Evolutionary conservation across 2,113 vertebrate genomes (phyloP).

Genomic region (Oncorhynchus kisutch): DNA sequence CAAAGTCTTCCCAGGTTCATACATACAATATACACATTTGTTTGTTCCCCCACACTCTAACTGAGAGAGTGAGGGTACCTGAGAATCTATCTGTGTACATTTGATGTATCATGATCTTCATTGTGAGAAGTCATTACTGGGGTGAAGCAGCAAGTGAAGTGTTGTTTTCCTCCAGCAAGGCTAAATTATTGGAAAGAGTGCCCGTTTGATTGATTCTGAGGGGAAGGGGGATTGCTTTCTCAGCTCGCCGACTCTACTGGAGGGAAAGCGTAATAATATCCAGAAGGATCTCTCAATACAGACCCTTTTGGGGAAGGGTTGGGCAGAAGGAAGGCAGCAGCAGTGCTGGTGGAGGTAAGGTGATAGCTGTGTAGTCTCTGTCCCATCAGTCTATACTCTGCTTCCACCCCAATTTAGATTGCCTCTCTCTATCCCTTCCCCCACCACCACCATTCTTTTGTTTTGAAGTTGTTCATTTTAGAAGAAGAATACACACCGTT

Average conservation of each 20-base stretch:
- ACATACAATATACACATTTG: background rate
- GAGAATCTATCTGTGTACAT: conserved; percentile 15
- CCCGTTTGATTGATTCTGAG: conserved; percentile 53
- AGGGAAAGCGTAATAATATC: conserved; percentile 52
- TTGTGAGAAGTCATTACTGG: conserved; percentile 48
- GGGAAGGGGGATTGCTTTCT: conserved; percentile 62
- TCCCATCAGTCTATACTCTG: background rate
- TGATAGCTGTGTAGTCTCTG: background rate
- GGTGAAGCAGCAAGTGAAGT: conserved; percentile 29
- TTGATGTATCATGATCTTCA: conserved; percentile 48
- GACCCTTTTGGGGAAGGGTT: background rate
- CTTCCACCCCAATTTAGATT: background rate
- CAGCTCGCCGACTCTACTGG: conserved; percentile 30
- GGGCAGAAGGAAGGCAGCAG: background rate
- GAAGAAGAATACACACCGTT: background rate
- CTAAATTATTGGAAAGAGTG: conserved; percentile 49
- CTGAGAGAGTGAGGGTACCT: conserved; percentile 6
- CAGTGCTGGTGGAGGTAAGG: background rate
- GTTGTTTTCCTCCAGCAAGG: conserved; percentile 17
- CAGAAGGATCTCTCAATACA: conserved; percentile 26
- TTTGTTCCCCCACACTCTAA: background rate
- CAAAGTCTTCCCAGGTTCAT: background rate
- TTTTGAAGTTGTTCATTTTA: background rate
- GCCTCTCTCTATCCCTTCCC: background rate
- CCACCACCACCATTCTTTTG: background rate